Percentiles rank a stretch among this genome's conserved stretches.
These are phyloP conservation scores for Scalopus aquaticus DNA, from an alignment of 2,113 vertebrate genomes.

Conservation along the genomic window DNA sequence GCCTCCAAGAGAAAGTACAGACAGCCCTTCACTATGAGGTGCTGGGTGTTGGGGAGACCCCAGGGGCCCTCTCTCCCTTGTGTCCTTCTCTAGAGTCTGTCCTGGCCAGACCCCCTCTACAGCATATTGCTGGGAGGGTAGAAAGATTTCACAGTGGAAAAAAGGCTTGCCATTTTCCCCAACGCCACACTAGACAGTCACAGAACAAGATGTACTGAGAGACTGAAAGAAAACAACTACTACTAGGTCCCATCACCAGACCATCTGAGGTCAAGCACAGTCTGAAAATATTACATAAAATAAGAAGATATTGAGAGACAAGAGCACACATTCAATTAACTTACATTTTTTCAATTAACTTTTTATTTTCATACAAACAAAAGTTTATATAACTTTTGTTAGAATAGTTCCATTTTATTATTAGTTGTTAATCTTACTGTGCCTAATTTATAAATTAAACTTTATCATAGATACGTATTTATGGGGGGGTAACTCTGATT, in stretches of 20 bases:
- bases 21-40: background rate
- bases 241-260: background rate
- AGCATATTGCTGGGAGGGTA: accelerated
- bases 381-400: background rate
- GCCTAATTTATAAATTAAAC: background rate
- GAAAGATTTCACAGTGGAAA: background rate
- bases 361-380: too few species aligned
- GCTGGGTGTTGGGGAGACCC: background rate
- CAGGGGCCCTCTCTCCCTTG: background rate
- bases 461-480: background rate
- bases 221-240: background rate
- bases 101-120: background rate
- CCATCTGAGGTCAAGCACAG: background rate
- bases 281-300: too few species aligned
- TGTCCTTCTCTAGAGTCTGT: background rate
- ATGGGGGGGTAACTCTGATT: background rate
- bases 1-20: too few species aligned
- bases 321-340: too few species aligned
- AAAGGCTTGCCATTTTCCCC: background rate
- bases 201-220: too few species aligned
- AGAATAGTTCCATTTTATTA: background rate
- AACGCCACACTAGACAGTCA: too few species aligned
- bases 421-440: background rate
- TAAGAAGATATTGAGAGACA: too few species aligned
- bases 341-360: too few species aligned